These are phyloP conservation scores for Oxycera nigricornis DNA, from an alignment of 2,888 invertebrate genomes.

Conservation along the genomic window DNA sequence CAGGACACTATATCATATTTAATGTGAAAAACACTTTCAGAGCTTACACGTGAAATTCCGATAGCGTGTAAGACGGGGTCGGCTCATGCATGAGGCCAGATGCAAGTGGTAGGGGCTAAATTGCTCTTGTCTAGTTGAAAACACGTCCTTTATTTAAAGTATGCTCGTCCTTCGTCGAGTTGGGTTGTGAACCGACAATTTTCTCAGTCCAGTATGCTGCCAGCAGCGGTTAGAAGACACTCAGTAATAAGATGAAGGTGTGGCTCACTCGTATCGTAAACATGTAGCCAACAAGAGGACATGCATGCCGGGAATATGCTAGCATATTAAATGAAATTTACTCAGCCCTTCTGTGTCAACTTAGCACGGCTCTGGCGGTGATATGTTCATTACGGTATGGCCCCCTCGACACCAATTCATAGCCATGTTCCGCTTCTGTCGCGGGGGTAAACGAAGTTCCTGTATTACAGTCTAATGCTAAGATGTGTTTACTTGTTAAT, in stretches of 20 bases:
- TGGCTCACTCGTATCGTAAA: too few species aligned
- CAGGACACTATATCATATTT: constrained; percentile 1
- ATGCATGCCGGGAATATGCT: not conserved
- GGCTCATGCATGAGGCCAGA: not conserved
- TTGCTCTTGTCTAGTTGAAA: not conserved
- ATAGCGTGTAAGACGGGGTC: not conserved
- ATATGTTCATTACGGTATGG: constrained; percentile 26
- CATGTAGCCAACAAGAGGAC: too few species aligned
- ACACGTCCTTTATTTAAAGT: not conserved
- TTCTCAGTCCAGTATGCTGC: not conserved
- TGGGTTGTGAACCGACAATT: not conserved
- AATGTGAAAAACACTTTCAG: constrained; percentile 3
- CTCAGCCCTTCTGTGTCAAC: not conserved
- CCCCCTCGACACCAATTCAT: constrained; percentile 13
- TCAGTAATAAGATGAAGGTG: not conserved
- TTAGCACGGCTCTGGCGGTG: not conserved
- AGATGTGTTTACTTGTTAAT: constrained; percentile 38
- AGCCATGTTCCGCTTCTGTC: not conserved
- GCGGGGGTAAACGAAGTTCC: not conserved
- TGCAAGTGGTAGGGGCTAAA: not conserved
- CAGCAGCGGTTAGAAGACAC: not conserved
- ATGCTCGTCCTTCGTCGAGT: not conserved
- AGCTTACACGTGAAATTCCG: not conserved
- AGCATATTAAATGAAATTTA: not conserved
- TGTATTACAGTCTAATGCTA: constrained; percentile 18